Conservation (phyloP, 2,113 vertebrate genomes). For the Dipodomys stephensi region DNA sequence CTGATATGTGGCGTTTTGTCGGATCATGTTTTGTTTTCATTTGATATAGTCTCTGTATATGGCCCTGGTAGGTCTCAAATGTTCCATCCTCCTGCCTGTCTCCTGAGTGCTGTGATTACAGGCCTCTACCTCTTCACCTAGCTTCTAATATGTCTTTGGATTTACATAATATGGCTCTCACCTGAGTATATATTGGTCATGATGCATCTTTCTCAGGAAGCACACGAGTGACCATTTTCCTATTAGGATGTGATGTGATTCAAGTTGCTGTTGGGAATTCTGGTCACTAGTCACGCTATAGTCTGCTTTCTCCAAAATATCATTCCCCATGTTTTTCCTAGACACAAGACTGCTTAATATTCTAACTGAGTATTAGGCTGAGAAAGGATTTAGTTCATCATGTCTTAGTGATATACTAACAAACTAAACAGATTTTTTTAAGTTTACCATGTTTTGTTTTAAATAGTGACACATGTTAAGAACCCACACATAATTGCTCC, state of each 20-base stretch:
- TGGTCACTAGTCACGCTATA: background rate
- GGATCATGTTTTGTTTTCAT: background rate
- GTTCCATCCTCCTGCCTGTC: too few species aligned
- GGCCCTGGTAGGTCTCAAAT: too few species aligned
- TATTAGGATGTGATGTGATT: background rate
- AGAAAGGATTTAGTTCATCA: conserved; percentile 18
- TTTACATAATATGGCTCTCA: accelerated
- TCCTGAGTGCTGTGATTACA: background rate
- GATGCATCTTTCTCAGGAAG: background rate
- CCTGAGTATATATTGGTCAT: accelerated
- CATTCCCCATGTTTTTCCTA: background rate
- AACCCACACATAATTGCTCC: background rate
- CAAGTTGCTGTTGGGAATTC: background rate
- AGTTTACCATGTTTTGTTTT: conserved; percentile 42
- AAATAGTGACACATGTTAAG: conserved; percentile 43
- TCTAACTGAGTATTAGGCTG: background rate
- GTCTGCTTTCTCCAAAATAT: background rate
- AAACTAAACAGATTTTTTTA: background rate
- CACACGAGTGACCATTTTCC: accelerated
- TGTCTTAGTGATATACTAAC: conserved; percentile 41
- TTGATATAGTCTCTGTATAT: background rate
- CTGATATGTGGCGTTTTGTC: background rate
- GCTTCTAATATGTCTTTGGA: background rate
- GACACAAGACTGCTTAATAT: conserved; percentile 19
- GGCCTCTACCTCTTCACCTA: too few species aligned